phyloP scores from a whole-genome alignment of 2,888 invertebrate genomes.

The Eremobia ochroleuca region DNA sequence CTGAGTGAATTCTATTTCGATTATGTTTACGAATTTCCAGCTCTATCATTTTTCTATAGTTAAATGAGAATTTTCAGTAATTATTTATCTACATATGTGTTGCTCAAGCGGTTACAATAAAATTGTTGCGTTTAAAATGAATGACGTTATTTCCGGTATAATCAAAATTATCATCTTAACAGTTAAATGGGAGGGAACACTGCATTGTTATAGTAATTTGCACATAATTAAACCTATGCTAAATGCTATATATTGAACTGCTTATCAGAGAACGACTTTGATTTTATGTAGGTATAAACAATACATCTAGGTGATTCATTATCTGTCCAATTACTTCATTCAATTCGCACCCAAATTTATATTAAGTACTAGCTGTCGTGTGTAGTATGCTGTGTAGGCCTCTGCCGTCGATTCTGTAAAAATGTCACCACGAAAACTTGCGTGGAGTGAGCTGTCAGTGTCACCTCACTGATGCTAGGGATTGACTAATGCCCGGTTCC shows the following conservation, averaged over 20 bases:
- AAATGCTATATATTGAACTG: background rate
- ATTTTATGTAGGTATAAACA: background rate
- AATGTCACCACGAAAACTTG: too few relatives aligned
- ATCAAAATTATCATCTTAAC: conserved; percentile 13
- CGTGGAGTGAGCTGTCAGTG: too few relatives aligned
- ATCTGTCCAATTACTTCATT: conserved; percentile 9
- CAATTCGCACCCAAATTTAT: background rate
- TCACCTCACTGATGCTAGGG: too few relatives aligned
- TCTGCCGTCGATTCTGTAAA: too few relatives aligned
- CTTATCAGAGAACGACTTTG: conserved; percentile 5
- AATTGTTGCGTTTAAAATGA: conserved; percentile 14
- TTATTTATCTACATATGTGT: background rate
- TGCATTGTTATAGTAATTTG: conserved; percentile 6
- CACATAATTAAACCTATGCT: background rate
- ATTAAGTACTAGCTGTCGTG: too few relatives aligned
- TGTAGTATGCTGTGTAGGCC: too few relatives aligned
- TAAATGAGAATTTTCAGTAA: background rate
- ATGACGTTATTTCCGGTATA: conserved; percentile 23
- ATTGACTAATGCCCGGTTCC: too few relatives aligned
- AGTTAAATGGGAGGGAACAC: background rate
- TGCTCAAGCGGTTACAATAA: conserved; percentile 9
- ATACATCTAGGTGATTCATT: background rate
- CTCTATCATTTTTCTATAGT: background rate
- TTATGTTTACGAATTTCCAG: background rate
- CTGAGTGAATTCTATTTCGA: background rate